These are phyloP conservation scores for Cotesia typhae DNA, from an alignment of 1,140 invertebrate species.

Conservation along the genomic window DNA sequence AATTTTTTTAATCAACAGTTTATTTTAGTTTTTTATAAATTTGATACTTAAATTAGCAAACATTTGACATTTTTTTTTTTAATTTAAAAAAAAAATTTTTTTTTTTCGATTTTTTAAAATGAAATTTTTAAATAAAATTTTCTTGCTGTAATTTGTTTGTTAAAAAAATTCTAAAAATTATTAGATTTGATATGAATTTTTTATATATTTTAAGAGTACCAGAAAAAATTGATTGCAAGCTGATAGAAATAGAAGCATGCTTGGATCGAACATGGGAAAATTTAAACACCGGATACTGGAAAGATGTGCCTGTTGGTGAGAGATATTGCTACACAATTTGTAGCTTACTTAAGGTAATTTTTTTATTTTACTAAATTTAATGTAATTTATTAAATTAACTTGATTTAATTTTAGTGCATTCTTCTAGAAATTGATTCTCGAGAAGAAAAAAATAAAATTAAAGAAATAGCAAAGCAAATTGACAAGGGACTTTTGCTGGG, in stretches of 20 bases:
- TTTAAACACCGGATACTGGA: constrained; percentile 88
- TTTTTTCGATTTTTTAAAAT: too few relatives aligned
- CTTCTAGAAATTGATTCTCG: constrained; percentile 52
- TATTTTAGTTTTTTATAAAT: too few relatives aligned
- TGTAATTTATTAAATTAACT: constrained; percentile 14
- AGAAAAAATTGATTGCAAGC: constrained; percentile 48
- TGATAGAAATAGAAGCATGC: constrained; percentile 67
- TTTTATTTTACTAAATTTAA: background rate
- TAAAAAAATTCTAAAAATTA: background rate
- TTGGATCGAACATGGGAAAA: constrained; percentile 81
- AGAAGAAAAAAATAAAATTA: constrained; percentile 43
- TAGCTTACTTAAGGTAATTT: constrained; percentile 69
- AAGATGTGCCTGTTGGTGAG: constrained; percentile 72
- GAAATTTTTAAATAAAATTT: too few relatives aligned
- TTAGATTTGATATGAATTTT: constrained; percentile 14
- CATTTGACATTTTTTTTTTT: too few relatives aligned
- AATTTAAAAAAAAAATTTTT: too few relatives aligned
- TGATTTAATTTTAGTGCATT: constrained; percentile 44
- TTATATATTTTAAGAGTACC: constrained; percentile 36
- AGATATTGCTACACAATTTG: constrained; percentile 73
- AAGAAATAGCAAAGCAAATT: constrained; percentile 73
- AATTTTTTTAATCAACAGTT: constrained; percentile 11
- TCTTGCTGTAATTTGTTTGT: background rate
- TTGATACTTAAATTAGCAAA: background rate
- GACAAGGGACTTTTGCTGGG: constrained; percentile 87